phyloP scores from a whole-genome alignment of 1,140 invertebrate species.

The Archivesica marissinica region DNA sequence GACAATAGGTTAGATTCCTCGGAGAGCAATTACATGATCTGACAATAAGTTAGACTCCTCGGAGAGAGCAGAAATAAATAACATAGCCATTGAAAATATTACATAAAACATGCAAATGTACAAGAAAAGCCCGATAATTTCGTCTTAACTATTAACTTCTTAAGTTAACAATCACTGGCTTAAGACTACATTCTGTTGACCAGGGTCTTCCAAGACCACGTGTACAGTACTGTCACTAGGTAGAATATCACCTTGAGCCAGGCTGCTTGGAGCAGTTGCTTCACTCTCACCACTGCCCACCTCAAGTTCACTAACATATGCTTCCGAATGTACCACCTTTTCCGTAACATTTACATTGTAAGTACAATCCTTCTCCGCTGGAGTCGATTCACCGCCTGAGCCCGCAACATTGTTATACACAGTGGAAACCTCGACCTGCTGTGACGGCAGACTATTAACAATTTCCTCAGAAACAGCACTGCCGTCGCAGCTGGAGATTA shows the following conservation, averaged over 20 bases:
- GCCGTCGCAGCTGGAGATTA: constrained; percentile 30
- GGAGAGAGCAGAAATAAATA: no score
- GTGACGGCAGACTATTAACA: background rate
- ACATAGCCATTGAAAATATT: no score
- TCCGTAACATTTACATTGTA: background rate
- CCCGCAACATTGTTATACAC: background rate
- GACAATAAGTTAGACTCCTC: no score
- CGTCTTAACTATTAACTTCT: no score
- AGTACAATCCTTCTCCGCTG: background rate
- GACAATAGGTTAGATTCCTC: no score
- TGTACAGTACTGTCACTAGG: background rate
- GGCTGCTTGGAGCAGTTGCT: background rate
- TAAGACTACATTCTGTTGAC: background rate
- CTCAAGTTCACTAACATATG: background rate
- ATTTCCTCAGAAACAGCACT: constrained; percentile 1
- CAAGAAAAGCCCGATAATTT: no score
- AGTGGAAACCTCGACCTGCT: constrained; percentile 21
- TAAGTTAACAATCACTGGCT: no score
- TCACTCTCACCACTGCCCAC: background rate
- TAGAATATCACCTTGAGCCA: background rate
- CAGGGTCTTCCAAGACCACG: background rate
- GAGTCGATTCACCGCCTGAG: background rate
- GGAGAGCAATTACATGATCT: no score
- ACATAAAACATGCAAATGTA: no score
- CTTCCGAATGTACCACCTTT: background rate